These are phyloP conservation scores for Pachyramphus minor DNA, from an alignment of 2,113 vertebrate genomes.

Conservation along the genomic window DNA sequence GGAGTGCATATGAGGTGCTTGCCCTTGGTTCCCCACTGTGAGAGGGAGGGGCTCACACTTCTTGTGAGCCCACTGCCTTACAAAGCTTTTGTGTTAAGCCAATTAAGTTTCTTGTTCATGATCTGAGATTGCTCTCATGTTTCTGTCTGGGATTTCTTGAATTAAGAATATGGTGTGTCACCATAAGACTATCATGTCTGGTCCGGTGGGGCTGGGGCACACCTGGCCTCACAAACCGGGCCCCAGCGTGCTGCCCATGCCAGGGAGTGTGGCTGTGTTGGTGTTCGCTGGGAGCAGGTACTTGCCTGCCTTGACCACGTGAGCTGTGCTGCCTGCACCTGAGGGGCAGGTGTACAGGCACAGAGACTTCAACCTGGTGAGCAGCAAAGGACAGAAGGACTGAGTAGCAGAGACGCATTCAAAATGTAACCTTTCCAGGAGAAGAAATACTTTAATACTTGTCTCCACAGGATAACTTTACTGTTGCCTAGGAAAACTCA, in stretches of 20 bases:
- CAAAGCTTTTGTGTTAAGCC: not conserved
- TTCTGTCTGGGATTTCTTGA: not conserved
- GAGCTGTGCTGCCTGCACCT: not conserved
- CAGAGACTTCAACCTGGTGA: not conserved
- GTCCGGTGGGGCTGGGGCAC: not conserved
- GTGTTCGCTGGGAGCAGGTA: not conserved
- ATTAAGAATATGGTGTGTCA: not conserved
- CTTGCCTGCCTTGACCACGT: accelerated
- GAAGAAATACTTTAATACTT: not conserved
- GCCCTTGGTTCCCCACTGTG: not conserved
- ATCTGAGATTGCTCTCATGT: not conserved
- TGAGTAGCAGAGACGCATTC: not conserved
- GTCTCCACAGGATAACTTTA: not conserved
- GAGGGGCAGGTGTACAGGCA: not conserved
- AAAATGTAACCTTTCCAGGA: not conserved
- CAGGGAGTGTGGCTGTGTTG: accelerated
- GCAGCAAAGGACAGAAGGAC: not conserved
- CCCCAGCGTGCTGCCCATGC: accelerated
- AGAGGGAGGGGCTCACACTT: not conserved
- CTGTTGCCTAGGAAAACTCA: not conserved
- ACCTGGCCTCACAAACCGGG: not conserved
- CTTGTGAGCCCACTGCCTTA: not conserved
- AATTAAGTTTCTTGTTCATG: not conserved
- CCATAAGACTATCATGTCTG: no score
- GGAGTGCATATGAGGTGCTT: accelerated